Evolutionary conservation across 2,797 vertebrate species (phyloP).

Genomic region (Myotis findleyi): DNA sequence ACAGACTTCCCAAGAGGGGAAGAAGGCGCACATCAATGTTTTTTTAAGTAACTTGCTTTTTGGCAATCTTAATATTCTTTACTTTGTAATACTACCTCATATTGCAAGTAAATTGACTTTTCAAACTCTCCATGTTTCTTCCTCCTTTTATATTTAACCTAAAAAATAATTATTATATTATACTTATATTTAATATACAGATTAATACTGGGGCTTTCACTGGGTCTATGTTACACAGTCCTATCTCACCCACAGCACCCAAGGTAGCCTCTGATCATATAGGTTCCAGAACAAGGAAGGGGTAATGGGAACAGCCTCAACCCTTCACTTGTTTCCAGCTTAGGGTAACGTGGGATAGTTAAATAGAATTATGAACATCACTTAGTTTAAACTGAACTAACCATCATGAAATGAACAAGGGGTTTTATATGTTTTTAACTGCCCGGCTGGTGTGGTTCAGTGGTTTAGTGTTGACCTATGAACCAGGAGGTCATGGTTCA

Average conservation of each 20-base stretch:
- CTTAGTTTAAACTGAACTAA: background rate
- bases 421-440: background rate
- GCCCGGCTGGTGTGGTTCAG: too few species aligned
- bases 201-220: background rate
- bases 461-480: too few species aligned
- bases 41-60: background rate
- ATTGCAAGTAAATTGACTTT: conserved; percentile 34
- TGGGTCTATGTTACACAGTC: background rate
- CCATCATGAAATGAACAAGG: background rate
- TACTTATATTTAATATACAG: background rate
- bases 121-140: conserved; percentile 25
- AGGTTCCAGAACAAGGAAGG: background rate
- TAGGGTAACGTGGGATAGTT: background rate
- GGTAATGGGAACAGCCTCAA: background rate
- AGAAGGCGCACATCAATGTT: background rate
- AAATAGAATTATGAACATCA: background rate
- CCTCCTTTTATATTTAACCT: conserved; percentile 37
- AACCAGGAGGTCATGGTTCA: too few species aligned
- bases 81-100: background rate
- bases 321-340: background rate
- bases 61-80: conserved; percentile 31
- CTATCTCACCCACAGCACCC: background rate
- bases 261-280: background rate
- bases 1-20: background rate
- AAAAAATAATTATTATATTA: conserved; percentile 44